These are phyloP conservation scores for Xyliphius kryptos DNA, from an alignment of 2,113 vertebrate species.

Conservation along the genomic window DNA sequence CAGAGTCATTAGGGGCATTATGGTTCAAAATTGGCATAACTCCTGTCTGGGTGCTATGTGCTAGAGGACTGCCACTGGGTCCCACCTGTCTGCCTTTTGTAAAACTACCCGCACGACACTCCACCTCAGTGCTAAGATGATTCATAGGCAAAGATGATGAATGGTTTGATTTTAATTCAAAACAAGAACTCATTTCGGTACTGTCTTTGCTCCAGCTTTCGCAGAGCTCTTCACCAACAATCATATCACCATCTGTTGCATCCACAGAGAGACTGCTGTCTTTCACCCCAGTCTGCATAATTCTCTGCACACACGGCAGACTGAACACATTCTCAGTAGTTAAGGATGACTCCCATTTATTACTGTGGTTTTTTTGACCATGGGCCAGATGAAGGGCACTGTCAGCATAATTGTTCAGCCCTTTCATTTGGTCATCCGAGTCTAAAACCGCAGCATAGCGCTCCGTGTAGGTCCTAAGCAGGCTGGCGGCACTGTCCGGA, in stretches of 20 bases:
- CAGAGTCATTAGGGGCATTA: slow-evolving; percentile 23
- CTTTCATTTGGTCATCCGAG: slow-evolving; percentile 74
- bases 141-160: slow-evolving; percentile 32
- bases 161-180: slow-evolving; percentile 36
- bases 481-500: slow-evolving; percentile 67
- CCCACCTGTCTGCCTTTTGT: slow-evolving; percentile 25
- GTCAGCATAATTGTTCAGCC: slow-evolving; percentile 91
- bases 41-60: slow-evolving; percentile 29
- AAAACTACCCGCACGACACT: slow-evolving; percentile 3
- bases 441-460: slow-evolving; percentile 82
- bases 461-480: slow-evolving; percentile 79
- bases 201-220: slow-evolving; percentile 39
- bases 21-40: slow-evolving; percentile 34
- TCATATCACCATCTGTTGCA: slow-evolving; percentile 53
- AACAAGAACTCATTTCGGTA: slow-evolving; percentile 32
- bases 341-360: slow-evolving; percentile 85
- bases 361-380: slow-evolving; percentile 78
- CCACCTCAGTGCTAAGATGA: slow-evolving; percentile 35
- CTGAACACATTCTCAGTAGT: slow-evolving; percentile 69
- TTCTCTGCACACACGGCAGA: slow-evolving; percentile 71
- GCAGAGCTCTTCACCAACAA: slow-evolving; percentile 55
- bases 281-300: slow-evolving; percentile 59
- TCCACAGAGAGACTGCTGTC: slow-evolving; percentile 52
- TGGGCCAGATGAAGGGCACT: slow-evolving; percentile 75
- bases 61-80: not conserved